These are phyloP conservation scores for Tachina fera DNA, from an alignment of 2,888 invertebrate species.

Conservation along the genomic window DNA sequence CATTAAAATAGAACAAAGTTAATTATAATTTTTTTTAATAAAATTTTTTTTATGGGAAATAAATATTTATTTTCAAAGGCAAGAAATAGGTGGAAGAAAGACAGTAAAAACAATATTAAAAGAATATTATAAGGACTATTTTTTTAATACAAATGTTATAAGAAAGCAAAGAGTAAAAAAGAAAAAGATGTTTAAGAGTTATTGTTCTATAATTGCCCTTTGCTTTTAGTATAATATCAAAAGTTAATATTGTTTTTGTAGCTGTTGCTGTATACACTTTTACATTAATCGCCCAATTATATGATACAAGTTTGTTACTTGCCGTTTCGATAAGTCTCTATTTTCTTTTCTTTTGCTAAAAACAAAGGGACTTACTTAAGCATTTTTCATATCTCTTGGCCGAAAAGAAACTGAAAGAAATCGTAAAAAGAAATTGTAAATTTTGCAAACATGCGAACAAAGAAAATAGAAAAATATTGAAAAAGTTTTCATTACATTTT, in stretches of 20 bases:
- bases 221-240: conserved; percentile 53
- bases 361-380: background rate
- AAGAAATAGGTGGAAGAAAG: background rate
- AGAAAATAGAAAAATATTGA: conserved; percentile 38
- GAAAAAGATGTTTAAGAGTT: conserved; percentile 33
- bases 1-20: too few species aligned
- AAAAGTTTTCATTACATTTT: conserved; percentile 53
- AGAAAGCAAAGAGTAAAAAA: background rate
- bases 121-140: background rate
- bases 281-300: conserved; percentile 55
- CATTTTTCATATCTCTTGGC: background rate
- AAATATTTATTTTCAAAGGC: background rate
- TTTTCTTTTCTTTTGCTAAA: conserved; percentile 12
- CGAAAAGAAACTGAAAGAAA: conserved; percentile 36
- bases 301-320: conserved; percentile 38
- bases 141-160: conserved; percentile 20
- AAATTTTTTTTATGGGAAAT: too few species aligned
- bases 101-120: background rate
- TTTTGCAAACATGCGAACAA: conserved; percentile 47
- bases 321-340: background rate
- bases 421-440: conserved; percentile 32
- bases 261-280: conserved; percentile 41
- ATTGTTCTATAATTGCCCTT: conserved; percentile 48
- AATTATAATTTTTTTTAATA: too few species aligned
- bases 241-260: conserved; percentile 39